Conservation (phyloP, 2,797 vertebrate species). For the Scyliorhinus canicula region DNA sequence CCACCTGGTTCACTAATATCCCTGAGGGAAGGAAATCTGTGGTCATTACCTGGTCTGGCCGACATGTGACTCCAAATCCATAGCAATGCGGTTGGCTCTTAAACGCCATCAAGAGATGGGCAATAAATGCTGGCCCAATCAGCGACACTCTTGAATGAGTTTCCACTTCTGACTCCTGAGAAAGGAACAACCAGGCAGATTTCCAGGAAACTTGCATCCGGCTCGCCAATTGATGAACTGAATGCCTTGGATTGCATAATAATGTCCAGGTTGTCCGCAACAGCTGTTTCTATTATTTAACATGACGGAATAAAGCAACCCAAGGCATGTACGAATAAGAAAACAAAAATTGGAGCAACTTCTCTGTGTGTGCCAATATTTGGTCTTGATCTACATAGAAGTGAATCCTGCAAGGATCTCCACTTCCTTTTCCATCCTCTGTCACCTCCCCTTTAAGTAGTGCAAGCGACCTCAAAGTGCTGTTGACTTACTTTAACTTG, state of each 20-base stretch:
- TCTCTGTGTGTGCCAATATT: not conserved
- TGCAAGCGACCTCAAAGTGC: not conserved
- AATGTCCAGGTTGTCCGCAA: not conserved
- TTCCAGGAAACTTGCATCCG: not conserved
- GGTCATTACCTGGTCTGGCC: too few relatives aligned
- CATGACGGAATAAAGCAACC: not conserved
- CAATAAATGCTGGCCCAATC: too few relatives aligned
- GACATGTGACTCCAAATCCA: too few relatives aligned
- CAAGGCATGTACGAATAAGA: too few relatives aligned
- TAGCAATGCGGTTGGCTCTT: too few relatives aligned
- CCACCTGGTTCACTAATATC: too few relatives aligned
- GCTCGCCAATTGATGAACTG: not conserved
- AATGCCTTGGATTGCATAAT: too few relatives aligned
- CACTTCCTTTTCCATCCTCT: not conserved
- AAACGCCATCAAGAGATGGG: too few relatives aligned
- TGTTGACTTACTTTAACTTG: not conserved
- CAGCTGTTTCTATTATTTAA: not conserved
- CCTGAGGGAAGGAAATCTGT: too few relatives aligned
- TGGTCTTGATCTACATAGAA: not conserved
- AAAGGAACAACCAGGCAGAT: too few relatives aligned
- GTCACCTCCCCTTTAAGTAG: not conserved
- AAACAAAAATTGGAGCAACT: not conserved
- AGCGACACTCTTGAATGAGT: not conserved
- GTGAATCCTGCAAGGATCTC: not conserved
- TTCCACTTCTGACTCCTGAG: not conserved